Percentiles rank a stretch among this genome's conserved stretches.
These are phyloP conservation scores for Cyprinus carpio DNA, from an alignment of 2,113 vertebrate species.

Conservation along the genomic window DNA sequence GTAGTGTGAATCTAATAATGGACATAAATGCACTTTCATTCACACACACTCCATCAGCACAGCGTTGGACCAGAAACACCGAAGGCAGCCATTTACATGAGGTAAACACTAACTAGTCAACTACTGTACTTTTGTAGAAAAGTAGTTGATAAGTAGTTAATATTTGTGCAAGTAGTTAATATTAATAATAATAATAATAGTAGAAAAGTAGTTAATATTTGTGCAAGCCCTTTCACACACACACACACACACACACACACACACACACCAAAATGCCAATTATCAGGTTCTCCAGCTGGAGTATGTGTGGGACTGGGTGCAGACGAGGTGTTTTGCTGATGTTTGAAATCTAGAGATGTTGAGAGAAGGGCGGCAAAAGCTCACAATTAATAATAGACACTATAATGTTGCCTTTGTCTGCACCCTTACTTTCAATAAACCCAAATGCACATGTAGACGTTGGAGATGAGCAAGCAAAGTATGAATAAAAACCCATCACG, in stretches of 20 bases:
- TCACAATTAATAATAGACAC: slow-evolving; percentile 41
- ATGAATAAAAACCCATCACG: not conserved
- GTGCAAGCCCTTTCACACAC: not conserved
- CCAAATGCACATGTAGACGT: not conserved
- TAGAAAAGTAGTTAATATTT: not conserved
- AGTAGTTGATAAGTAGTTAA: not conserved
- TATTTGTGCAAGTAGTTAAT: not conserved
- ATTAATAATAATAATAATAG: no score
- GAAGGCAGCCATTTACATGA: not conserved
- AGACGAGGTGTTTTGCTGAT: slow-evolving; percentile 23
- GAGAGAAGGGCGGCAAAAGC: not conserved
- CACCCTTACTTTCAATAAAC: not conserved
- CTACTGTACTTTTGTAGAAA: no score
- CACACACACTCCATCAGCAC: not conserved
- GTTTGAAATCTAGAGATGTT: slow-evolving; percentile 46
- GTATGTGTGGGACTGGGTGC: not conserved
- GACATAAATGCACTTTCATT: not conserved
- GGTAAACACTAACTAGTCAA: not conserved
- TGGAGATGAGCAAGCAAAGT: not conserved
- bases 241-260: not conserved
- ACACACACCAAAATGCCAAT: not conserved
- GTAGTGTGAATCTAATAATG: not conserved
- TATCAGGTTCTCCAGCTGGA: not conserved
- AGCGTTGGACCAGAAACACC: not conserved
- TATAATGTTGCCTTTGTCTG: not conserved